phyloP scores from a whole-genome alignment of 2,797 vertebrate genomes.

The Leptoclinus maculatus region DNA sequence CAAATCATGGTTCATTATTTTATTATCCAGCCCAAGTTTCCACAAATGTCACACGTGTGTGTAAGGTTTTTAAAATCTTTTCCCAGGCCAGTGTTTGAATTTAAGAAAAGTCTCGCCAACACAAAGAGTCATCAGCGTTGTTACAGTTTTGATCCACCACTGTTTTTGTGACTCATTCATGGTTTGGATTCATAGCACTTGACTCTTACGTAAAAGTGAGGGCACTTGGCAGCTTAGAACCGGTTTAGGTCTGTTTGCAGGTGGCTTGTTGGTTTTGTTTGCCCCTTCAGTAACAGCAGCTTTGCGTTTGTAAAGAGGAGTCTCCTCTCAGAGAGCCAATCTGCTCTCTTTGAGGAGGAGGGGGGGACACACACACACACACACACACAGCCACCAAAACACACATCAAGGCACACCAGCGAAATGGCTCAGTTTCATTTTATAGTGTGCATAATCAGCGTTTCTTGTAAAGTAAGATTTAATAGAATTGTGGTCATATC shows the following conservation, averaged over 20 bases:
- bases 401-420: background rate
- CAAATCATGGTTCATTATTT: background rate
- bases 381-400: background rate
- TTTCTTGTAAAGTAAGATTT: background rate
- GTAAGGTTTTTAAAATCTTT: background rate
- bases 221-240: slow-evolving; percentile 53
- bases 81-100: background rate
- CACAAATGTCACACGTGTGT: background rate
- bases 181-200: background rate
- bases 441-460: background rate
- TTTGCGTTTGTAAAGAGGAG: slow-evolving; percentile 72
- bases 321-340: slow-evolving; percentile 75
- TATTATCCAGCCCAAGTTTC: background rate
- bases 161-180: slow-evolving; percentile 15
- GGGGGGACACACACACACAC: slow-evolving; percentile 11
- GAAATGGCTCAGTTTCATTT: background rate
- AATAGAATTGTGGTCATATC: background rate
- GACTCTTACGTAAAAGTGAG: slow-evolving; percentile 25
- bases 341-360: slow-evolving; percentile 57
- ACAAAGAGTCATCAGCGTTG: background rate
- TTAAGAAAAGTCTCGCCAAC: background rate
- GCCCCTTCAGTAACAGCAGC: slow-evolving; percentile 11
- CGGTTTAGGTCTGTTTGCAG: slow-evolving; percentile 63
- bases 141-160: background rate
- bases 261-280: slow-evolving; percentile 63